Evolutionary conservation across 2,888 invertebrate genomes (phyloP).

Genomic region (Agrilus mali): DNA sequence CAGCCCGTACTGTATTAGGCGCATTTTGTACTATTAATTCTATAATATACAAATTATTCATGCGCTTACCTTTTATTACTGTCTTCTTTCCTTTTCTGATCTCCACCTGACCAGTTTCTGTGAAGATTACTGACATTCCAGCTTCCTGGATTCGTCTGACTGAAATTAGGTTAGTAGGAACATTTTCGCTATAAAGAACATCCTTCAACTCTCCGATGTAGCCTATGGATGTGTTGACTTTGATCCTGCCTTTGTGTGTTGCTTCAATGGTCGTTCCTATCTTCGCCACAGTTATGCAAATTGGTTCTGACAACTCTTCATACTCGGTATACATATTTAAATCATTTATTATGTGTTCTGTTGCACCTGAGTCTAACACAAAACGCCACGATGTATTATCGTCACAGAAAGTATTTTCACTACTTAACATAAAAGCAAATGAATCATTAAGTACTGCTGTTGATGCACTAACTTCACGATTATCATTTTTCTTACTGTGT

Average conservation of each 20-base stretch:
- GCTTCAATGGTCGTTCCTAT: not conserved
- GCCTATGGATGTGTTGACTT: too few relatives aligned
- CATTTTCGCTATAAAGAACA: conserved; percentile 20
- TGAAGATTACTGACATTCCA: not conserved
- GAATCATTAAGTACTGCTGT: too few relatives aligned
- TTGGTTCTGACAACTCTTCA: not conserved
- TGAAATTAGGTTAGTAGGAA: conserved; percentile 21
- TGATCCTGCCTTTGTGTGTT: not conserved
- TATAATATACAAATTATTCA: conserved; percentile 2
- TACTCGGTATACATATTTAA: not conserved
- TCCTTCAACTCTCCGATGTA: conserved; percentile 7
- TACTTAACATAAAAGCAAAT: too few relatives aligned
- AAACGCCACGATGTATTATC: not conserved
- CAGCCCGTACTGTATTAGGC: not conserved
- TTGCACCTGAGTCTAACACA: not conserved
- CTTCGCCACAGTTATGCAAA: not conserved
- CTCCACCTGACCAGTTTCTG: not conserved
- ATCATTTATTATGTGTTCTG: not conserved
- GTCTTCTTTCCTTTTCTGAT: conserved; percentile 1
- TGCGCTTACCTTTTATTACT: conserved; percentile 1
- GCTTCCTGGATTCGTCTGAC: conserved; percentile 17
- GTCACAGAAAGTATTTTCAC: too few relatives aligned
- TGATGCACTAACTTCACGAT: too few relatives aligned
- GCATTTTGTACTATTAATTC: conserved; percentile 5
- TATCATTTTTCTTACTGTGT: not conserved